phyloP scores from a whole-genome alignment of 2,797 vertebrate species.

The Megaceryle alcyon region DNA sequence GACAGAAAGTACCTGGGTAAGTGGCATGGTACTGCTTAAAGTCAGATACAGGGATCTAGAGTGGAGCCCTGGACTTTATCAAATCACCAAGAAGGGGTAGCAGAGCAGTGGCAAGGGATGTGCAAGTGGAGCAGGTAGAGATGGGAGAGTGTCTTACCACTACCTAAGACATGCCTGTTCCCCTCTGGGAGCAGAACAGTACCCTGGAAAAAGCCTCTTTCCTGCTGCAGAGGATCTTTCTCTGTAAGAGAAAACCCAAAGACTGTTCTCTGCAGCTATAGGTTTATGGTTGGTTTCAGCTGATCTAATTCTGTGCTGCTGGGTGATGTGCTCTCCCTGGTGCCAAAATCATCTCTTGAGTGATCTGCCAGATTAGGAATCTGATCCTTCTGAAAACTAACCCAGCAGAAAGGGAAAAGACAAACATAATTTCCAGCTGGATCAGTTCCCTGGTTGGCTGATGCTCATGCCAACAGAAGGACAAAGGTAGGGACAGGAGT shows the following conservation, averaged over 20 bases:
- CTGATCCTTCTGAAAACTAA: constrained; percentile 61
- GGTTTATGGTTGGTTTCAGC: constrained; percentile 10
- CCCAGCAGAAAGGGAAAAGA: constrained; percentile 61
- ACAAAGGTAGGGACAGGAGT: constrained; percentile 49
- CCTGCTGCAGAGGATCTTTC: neutral
- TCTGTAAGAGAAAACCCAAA: too few species aligned
- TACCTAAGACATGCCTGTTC: neutral
- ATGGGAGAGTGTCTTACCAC: neutral
- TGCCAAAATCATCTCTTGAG: constrained; percentile 60
- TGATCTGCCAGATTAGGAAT: constrained; percentile 66
- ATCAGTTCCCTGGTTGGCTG: constrained; percentile 45
- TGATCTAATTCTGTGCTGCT: neutral
- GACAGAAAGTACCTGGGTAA: neutral
- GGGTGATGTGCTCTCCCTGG: constrained; percentile 3
- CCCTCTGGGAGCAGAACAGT: neutral
- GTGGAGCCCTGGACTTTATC: neutral
- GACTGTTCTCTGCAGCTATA: neutral
- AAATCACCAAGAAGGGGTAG: neutral
- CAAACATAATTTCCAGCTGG: constrained; percentile 58
- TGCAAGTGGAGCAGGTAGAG: neutral
- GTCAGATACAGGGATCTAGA: neutral
- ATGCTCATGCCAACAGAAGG: constrained; percentile 49
- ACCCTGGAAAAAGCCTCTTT: neutral
- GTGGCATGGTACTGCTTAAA: neutral
- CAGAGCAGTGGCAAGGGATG: neutral